Percentiles rank a stretch among this genome's conserved stretches.
phyloP scores from a whole-genome alignment of 2,113 vertebrate genomes.

The Cavia aperea region DNA sequence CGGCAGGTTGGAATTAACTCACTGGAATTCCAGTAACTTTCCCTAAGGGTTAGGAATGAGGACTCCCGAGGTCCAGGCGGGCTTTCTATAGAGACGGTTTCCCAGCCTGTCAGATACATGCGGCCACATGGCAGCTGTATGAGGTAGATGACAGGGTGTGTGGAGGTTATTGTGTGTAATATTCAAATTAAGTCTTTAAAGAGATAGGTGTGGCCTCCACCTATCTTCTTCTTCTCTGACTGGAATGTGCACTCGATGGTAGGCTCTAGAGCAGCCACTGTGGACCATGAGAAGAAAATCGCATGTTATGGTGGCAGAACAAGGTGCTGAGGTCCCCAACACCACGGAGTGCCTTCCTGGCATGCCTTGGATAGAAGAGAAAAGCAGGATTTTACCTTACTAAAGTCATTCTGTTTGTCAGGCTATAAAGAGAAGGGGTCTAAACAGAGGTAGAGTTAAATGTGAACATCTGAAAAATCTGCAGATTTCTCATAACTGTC shows the following conservation, averaged over 20 bases:
- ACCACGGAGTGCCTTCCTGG: too few relatives aligned
- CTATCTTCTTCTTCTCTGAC: background rate
- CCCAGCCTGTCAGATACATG: background rate
- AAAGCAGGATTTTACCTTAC: background rate
- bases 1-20: background rate
- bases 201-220: fast-evolving
- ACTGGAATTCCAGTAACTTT: background rate
- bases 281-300: background rate
- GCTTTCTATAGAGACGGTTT: background rate
- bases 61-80: background rate
- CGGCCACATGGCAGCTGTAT: fast-evolving
- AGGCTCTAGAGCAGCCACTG: background rate
- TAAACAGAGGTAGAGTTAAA: background rate
- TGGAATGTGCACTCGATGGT: background rate
- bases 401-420: background rate
- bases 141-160: too few relatives aligned
- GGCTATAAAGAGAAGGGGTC: background rate
- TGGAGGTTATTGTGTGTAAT: fast-evolving
- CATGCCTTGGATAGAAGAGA: background rate
- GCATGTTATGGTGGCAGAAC: background rate
- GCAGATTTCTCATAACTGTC: background rate
- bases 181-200: background rate
- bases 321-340: background rate
- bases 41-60: background rate
- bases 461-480: background rate